These are phyloP conservation scores for Pipistrellus kuhlii DNA, from an alignment of 2,797 vertebrate genomes.

Conservation along the genomic window DNA sequence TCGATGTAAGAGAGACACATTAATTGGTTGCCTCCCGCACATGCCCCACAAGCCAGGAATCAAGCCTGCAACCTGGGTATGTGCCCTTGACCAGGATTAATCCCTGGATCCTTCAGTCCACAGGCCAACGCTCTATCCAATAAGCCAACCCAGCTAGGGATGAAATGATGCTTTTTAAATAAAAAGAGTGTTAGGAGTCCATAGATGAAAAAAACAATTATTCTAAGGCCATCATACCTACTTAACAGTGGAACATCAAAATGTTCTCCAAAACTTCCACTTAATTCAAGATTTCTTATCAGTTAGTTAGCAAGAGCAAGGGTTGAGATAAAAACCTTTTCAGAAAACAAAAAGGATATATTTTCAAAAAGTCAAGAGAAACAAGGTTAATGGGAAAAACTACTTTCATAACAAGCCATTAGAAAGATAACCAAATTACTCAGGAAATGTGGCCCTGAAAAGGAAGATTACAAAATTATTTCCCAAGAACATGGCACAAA, in stretches of 20 bases:
- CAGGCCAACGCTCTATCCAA: not conserved
- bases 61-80: not conserved
- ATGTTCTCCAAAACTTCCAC: slow-evolving; percentile 61
- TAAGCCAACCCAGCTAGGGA: not conserved
- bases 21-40: not conserved
- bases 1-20: not conserved
- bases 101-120: not conserved
- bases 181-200: not conserved
- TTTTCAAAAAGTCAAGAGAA: slow-evolving; percentile 71
- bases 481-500: slow-evolving; percentile 64
- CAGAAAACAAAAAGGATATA: slow-evolving; percentile 65
- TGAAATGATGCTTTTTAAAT: slow-evolving; percentile 53
- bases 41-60: not conserved
- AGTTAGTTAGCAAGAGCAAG: slow-evolving; percentile 64
- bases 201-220: slow-evolving; percentile 13
- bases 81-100: not conserved
- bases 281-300: slow-evolving; percentile 59
- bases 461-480: slow-evolving; percentile 71
- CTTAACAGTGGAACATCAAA: slow-evolving; percentile 65
- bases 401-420: slow-evolving; percentile 72
- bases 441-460: slow-evolving; percentile 73
- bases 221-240: not conserved
- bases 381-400: slow-evolving; percentile 75
- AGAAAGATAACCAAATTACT: slow-evolving; percentile 77
- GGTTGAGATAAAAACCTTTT: slow-evolving; percentile 69